A percentile compares a stretch with the other conserved stretches of the same genome.
phyloP scores from a whole-genome alignment of 2,113 vertebrate species.

The Jacana jacana region DNA sequence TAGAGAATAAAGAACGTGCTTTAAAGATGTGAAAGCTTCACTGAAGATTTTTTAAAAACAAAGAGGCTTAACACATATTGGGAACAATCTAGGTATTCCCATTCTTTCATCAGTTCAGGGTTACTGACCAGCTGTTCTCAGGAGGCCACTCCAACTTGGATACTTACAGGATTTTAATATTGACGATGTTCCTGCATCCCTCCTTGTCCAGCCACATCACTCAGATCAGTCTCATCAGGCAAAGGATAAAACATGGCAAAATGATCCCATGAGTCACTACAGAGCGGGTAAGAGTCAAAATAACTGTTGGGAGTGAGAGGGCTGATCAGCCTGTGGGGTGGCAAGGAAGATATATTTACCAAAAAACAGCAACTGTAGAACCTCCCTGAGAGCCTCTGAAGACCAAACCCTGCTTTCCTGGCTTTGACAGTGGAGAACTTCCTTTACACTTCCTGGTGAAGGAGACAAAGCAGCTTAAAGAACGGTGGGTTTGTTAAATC shows the following conservation, averaged over 20 bases:
- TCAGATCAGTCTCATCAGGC: neutral
- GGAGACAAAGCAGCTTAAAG: neutral
- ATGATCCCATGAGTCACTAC: neutral
- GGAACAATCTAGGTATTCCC: neutral
- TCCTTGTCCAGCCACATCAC: neutral
- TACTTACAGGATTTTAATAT: neutral
- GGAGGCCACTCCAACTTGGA: neutral
- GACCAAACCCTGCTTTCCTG: neutral
- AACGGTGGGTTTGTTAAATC: neutral
- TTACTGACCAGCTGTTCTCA: neutral
- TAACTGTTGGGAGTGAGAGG: neutral
- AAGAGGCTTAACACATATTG: neutral
- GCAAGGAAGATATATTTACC: neutral
- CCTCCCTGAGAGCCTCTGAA: neutral
- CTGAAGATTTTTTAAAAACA: neutral
- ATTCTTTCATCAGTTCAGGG: neutral
- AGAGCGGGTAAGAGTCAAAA: neutral
- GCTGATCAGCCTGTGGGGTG: neutral
- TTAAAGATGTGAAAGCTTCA: neutral
- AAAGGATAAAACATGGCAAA: neutral
- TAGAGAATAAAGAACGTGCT: neutral
- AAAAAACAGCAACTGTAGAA: neutral
- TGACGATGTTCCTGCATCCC: neutral
- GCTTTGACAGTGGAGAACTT: neutral
- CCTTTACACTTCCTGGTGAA: neutral